Conservation (phyloP, 2,888 invertebrate genomes). For the Neoscelio sp. region DNA sequence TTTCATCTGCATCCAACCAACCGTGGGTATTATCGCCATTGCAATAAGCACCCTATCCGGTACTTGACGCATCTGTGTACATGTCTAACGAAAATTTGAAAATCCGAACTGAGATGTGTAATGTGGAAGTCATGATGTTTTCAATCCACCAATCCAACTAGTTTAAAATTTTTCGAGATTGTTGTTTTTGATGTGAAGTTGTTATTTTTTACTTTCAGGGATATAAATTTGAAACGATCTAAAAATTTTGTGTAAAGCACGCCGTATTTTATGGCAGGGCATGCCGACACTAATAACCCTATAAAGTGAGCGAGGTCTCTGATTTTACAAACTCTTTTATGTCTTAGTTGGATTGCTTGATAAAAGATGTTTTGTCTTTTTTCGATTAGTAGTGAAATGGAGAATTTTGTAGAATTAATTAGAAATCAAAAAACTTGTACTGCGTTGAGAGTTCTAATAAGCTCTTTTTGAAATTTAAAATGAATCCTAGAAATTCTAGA, state of each 20-base stretch:
- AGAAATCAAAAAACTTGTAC: slow-evolving; percentile 21
- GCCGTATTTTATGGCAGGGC: background rate
- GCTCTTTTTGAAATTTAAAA: slow-evolving; percentile 4
- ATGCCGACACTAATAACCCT: background rate
- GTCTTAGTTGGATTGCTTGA: too few species aligned
- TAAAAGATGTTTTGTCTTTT: background rate
- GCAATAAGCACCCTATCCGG: slow-evolving; percentile 11
- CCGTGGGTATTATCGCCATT: background rate
- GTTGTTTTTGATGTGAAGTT: too few species aligned
- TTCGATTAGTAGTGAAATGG: background rate
- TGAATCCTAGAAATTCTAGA: slow-evolving; percentile 38
- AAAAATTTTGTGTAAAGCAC: background rate
- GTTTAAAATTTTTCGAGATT: too few species aligned
- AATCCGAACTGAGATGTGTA: background rate
- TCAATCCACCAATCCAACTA: slow-evolving; percentile 1
- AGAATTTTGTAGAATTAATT: slow-evolving; percentile 13
- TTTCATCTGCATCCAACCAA: background rate
- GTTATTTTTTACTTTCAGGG: background rate
- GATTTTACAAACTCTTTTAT: background rate
- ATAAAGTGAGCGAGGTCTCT: slow-evolving; percentile 1
- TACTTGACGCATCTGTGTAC: slow-evolving; percentile 15
- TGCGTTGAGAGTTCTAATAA: background rate
- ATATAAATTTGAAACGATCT: background rate
- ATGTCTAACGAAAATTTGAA: background rate
- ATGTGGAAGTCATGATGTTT: background rate